Percentiles rank a stretch among this genome's conserved stretches.
These are phyloP conservation scores for Rousettus madagascariensis DNA, from an alignment of 2,797 vertebrate species.

Conservation along the genomic window DNA sequence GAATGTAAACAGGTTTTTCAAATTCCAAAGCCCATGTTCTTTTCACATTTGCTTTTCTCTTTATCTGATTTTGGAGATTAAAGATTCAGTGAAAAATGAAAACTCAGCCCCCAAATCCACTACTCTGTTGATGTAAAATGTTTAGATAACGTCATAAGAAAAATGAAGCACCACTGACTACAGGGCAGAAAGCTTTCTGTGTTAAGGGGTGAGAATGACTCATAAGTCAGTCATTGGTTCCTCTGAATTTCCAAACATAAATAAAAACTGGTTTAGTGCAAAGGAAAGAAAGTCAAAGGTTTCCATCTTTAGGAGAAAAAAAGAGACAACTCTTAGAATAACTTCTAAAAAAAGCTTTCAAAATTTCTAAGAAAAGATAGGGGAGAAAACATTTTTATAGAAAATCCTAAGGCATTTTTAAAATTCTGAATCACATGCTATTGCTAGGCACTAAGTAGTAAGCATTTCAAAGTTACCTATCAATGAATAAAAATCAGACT, in stretches of 20 bases:
- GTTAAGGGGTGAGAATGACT: neutral
- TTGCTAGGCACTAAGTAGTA: neutral
- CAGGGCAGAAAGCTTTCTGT: neutral
- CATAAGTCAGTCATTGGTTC: neutral
- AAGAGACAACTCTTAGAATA: neutral
- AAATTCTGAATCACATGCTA: neutral
- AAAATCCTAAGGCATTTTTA: neutral
- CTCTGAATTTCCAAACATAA: slow-evolving; percentile 28
- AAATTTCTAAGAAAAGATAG: neutral
- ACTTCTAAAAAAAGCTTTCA: neutral
- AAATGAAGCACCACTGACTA: neutral
- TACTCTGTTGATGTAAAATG: neutral
- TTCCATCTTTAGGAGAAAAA: neutral
- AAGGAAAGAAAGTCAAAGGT: slow-evolving; percentile 46
- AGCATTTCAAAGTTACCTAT: neutral
- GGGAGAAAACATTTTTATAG: neutral
- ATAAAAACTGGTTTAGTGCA: slow-evolving; percentile 48
- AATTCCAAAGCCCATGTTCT: neutral
- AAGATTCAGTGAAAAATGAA: slow-evolving; percentile 9
- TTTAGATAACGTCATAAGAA: neutral
- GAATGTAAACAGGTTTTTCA: neutral
- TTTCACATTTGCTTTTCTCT: neutral
- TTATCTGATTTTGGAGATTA: neutral
- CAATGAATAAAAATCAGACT: neutral
- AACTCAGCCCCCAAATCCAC: neutral